Evolutionary conservation across 2,113 vertebrate species (phyloP), one percentile per base, ranked within the genome.

Genomic region (Thamnophis sirtalis): DNA sequence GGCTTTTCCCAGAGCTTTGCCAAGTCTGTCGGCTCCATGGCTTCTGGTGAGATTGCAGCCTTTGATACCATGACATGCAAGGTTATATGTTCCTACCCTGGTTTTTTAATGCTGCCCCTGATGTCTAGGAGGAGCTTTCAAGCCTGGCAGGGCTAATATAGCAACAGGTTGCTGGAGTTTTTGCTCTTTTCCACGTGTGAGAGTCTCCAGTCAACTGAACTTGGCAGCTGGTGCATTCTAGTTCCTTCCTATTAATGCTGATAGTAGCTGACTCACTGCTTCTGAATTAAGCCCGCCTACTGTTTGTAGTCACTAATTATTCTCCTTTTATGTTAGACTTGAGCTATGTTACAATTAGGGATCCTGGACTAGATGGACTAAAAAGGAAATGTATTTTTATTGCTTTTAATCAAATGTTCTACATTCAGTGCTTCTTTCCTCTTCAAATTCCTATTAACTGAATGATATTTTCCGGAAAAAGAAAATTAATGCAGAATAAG

Each of bases 1-100:
- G 89, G 89, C 89, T 60, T 88, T 68, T 58, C 84, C 63, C 85
- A 56, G 86, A 54, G 19, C 63, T 26, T 68, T 93, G 85, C 92
- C 92, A 84, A 91, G 92, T 93, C 68, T 86, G 58, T 84, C 89
- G 24, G 89, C 89, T 55, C 89, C 21, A 49, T 88, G 86, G 89
- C 89, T 88, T 91, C 63, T 68, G 80, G 86, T 88, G 60, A 68
- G 85, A 84, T 87, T 88, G 43, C 60, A 58, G 15, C 89, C 6
- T 88, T 84, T 3, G 38, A n/a, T 91, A 54, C 56, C 38, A 24
- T 68, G 50, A 50, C 84, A 87, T 73, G 51, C 84, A 26, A 19
- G 53, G 43, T 54, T 88, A 43, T 43, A 26, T 33, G 63, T 68
- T 84, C 63, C 22, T 86, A 84, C 28, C 89, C 54, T 58, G 63